Evolutionary conservation across 2,888 invertebrate species (phyloP).

Genomic region (Heliconius ismenius): DNA sequence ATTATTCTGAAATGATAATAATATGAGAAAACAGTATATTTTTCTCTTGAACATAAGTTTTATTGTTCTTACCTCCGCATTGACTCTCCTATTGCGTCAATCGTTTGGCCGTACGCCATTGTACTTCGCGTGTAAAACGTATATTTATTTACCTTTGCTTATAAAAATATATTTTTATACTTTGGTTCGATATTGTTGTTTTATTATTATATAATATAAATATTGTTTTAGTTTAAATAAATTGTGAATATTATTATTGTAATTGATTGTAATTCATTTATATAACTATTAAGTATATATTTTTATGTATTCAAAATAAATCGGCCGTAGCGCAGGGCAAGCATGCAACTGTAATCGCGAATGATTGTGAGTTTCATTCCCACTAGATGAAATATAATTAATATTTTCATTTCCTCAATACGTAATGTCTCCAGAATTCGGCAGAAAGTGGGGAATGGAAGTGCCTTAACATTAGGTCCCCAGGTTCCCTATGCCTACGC

Average conservation of each 20-base stretch:
- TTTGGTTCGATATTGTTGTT: neutral
- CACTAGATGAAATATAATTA: too few relatives aligned
- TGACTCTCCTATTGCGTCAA: slow-evolving; percentile 60
- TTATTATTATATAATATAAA: neutral
- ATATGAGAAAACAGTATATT: neutral
- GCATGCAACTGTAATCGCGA: too few relatives aligned
- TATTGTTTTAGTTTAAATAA: neutral
- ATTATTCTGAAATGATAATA: neutral
- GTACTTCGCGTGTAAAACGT: slow-evolving; percentile 40
- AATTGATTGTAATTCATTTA: neutral
- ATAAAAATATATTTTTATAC: slow-evolving; percentile 18
- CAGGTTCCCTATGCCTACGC: too few relatives aligned
- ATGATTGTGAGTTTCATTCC: too few relatives aligned
- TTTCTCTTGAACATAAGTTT: slow-evolving; percentile 40
- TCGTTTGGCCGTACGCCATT: slow-evolving; percentile 59
- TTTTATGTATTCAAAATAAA: neutral
- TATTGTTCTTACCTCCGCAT: slow-evolving; percentile 43
- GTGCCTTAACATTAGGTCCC: too few relatives aligned
- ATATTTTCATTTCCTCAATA: too few relatives aligned
- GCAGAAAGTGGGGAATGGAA: too few relatives aligned
- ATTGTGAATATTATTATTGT: too few relatives aligned
- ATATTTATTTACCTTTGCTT: slow-evolving; percentile 8
- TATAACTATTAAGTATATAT: neutral
- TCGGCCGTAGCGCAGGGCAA: too few relatives aligned
- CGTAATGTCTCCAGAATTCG: too few relatives aligned